Base-by-base conservation (phyloP, 2,797 vertebrate species). In the Psittacula echo region DNA sequence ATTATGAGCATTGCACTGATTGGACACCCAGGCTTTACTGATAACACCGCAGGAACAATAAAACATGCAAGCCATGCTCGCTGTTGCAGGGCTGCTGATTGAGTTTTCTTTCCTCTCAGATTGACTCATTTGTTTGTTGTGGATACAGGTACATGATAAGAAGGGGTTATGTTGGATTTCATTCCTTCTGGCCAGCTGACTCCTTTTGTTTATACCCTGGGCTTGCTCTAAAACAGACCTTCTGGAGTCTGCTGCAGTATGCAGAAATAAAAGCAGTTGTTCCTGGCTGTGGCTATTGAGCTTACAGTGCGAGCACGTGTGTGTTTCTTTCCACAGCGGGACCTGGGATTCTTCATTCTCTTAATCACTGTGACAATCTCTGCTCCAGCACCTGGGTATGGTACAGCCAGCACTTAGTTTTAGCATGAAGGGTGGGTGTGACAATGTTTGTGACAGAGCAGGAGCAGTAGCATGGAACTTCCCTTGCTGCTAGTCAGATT, bases 71-170 rank as follows among this genome's bases (percentile, higher is more conserved):
- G 79, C 74, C 85, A 56, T 26, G 34, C 53, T 90, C 9, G 13
- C 34, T 70, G 73, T 65, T 83, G 95, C 44, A 23, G 85, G 74
- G 91, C 93, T 90, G 92, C 90, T 98, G 97, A 98, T 94, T 97
- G 97, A 96, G 94, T 39, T 70, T 70, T 93, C 87, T 91, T 81
- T 56, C 68, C 47, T 97, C 97, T 97, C 66, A 96, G 97, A 98
- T 85, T 84, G 95, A 91, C 86, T 98, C 88, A 87, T 97, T 97
- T 95, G 93, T 98, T 98, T 89, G 70, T 94, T 97, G 81, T 96
- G 97, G 94, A 96, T 94, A 83, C 60, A 93, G 45, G 71, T 72
- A 77, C 30, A 48, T n/a, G 95, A 97, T 96, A 95, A 97, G 90
- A 79, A 66, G 34, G 39, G 78, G 93, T 27, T 88, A 94, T 96